Conservation (phyloP, 2,113 vertebrate genomes). For the Hoplias malabaricus region DNA sequence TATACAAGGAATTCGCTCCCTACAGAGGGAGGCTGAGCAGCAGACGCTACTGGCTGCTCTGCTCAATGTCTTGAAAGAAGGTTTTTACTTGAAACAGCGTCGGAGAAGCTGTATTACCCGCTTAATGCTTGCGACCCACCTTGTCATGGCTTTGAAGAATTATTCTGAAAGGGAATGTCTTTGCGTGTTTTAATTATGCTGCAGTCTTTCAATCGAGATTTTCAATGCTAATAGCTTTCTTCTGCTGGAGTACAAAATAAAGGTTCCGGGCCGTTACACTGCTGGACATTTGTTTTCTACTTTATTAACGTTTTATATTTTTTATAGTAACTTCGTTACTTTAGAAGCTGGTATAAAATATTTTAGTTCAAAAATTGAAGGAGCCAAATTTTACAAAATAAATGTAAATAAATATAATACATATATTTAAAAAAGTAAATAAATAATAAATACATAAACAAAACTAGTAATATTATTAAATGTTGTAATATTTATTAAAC, state of each 20-base stretch:
- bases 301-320: too few relatives aligned
- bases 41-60: neutral
- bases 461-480: too few relatives aligned
- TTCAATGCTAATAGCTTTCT: neutral
- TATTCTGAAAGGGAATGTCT: neutral
- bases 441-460: too few relatives aligned
- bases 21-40: neutral
- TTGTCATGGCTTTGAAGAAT: slow-evolving; percentile 27
- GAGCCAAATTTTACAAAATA: too few relatives aligned
- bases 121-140: slow-evolving; percentile 31
- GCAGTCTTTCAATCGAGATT: neutral
- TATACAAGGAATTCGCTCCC: neutral
- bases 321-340: too few relatives aligned
- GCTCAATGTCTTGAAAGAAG: neutral
- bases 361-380: too few relatives aligned
- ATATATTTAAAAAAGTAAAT: too few relatives aligned
- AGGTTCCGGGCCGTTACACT: slow-evolving; percentile 35
- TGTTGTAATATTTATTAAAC: too few relatives aligned
- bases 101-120: neutral
- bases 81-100: neutral
- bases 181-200: neutral
- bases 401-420: too few relatives aligned
- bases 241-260: neutral
- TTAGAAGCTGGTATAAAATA: too few relatives aligned
- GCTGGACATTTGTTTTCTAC: too few relatives aligned